These are phyloP conservation scores for Pangasius djambal DNA, from an alignment of 2,797 vertebrate genomes.

Conservation along the genomic window DNA sequence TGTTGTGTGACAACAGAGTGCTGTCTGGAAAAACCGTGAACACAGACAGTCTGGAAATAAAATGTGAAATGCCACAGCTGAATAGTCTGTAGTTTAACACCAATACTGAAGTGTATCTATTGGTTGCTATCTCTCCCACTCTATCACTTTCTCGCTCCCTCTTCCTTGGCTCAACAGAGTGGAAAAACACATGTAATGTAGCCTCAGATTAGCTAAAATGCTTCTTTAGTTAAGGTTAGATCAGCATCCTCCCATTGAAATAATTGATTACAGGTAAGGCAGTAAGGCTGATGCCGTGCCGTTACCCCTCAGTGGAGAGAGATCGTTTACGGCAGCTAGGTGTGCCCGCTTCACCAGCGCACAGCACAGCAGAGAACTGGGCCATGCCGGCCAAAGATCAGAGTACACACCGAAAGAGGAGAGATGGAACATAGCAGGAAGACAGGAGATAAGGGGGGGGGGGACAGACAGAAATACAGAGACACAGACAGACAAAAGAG, in stretches of 20 bases:
- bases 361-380: slow-evolving; percentile 35
- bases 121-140: slow-evolving; percentile 8
- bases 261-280: slow-evolving; percentile 64
- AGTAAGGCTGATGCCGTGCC: slow-evolving; percentile 52
- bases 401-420: slow-evolving; percentile 36
- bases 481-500: background rate
- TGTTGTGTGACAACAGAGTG: background rate
- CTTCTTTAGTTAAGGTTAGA: slow-evolving; percentile 63
- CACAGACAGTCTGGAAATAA: background rate
- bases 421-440: slow-evolving; percentile 15
- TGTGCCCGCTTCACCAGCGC: slow-evolving; percentile 33
- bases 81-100: slow-evolving; percentile 34
- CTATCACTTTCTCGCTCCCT: slow-evolving; percentile 27
- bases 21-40: background rate
- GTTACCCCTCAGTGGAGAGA: slow-evolving; percentile 53
- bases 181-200: slow-evolving; percentile 57
- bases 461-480: background rate
- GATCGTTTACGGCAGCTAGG: slow-evolving; percentile 56
- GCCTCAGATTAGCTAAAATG: slow-evolving; percentile 56
- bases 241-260: slow-evolving; percentile 57
- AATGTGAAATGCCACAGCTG: background rate
- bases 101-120: slow-evolving; percentile 20
- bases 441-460: slow-evolving; percentile 10
- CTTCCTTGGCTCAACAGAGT: slow-evolving; percentile 40
- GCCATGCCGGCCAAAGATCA: slow-evolving; percentile 46